These are phyloP conservation scores for Cephus sareptanus DNA, from an alignment of 2,888 invertebrate genomes.

Conservation along the genomic window DNA sequence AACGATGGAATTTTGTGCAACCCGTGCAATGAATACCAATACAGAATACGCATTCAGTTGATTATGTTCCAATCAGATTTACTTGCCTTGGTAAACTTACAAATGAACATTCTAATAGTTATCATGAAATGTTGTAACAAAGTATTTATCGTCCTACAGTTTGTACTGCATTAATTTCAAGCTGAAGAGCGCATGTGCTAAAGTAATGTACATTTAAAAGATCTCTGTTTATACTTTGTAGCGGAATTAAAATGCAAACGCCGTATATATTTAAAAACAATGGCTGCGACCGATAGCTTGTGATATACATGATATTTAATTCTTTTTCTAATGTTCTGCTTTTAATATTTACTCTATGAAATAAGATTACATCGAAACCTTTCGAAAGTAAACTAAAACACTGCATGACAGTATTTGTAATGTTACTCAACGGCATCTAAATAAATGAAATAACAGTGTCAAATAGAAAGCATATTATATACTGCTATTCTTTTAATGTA, in stretches of 20 bases:
- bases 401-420: neutral
- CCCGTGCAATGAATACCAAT: neutral
- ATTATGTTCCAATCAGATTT: neutral
- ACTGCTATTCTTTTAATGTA: neutral
- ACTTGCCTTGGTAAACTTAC: neutral
- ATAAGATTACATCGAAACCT: neutral
- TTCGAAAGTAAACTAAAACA: neutral
- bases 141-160: neutral
- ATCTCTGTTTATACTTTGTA: neutral
- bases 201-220: neutral
- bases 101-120: neutral
- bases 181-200: neutral
- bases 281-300: neutral
- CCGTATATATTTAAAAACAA: neutral
- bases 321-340: neutral
- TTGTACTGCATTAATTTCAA: neutral
- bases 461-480: neutral
- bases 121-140: neutral
- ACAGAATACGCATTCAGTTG: neutral
- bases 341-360: neutral
- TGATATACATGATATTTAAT: constrained; percentile 1
- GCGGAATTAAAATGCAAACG: neutral
- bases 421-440: neutral
- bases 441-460: neutral
- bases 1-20: neutral